phyloP scores from a whole-genome alignment of 2,113 vertebrate genomes.

The Cheilinus undulatus region DNA sequence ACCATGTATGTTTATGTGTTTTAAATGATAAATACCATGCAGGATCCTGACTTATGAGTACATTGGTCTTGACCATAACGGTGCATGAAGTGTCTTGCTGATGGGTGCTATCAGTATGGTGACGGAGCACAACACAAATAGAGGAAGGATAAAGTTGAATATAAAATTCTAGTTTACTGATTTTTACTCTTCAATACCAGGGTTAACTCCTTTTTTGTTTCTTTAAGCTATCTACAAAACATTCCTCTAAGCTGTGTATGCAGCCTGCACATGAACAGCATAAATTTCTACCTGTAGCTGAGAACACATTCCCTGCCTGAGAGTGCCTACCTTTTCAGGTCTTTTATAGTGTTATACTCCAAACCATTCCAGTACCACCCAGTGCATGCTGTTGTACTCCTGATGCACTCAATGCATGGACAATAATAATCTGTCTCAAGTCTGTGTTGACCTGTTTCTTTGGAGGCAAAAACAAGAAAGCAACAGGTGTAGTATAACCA shows the following conservation, averaged over 20 bases:
- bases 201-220: background rate
- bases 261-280: conserved; percentile 20
- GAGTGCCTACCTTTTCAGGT: conserved; percentile 69
- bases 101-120: conserved; percentile 87
- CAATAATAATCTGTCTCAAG: conserved; percentile 69
- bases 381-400: conserved; percentile 78
- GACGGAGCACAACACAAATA: conserved; percentile 79
- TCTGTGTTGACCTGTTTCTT: conserved; percentile 78
- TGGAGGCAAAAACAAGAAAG: conserved; percentile 84
- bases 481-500: conserved; percentile 80
- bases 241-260: conserved; percentile 45
- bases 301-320: conserved; percentile 63
- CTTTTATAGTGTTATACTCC: conserved; percentile 73
- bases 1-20: conserved; percentile 74
- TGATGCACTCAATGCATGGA: conserved; percentile 79
- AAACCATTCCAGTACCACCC: conserved; percentile 81
- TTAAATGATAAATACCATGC: conserved; percentile 69
- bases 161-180: background rate
- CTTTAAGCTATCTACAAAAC: conserved; percentile 24
- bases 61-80: conserved; percentile 74
- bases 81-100: conserved; percentile 85
- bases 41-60: conserved; percentile 62
- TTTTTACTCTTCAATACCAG: conserved; percentile 10
- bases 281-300: conserved; percentile 57
- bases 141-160: conserved; percentile 32